These are phyloP conservation scores for Notechis scutatus DNA, from an alignment of 2,113 vertebrate genomes.

Conservation along the genomic window DNA sequence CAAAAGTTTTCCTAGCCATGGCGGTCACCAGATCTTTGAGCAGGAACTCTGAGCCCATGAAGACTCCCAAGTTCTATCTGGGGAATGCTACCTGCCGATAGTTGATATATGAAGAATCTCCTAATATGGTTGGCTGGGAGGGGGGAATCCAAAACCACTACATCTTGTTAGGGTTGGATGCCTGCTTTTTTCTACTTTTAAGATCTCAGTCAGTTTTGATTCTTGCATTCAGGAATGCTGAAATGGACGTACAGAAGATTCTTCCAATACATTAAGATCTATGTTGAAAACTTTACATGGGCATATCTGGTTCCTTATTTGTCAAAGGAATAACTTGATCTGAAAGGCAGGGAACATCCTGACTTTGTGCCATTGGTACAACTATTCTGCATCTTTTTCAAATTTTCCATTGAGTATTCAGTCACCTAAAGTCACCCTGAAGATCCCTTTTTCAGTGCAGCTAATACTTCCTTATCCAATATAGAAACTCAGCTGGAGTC, in stretches of 20 bases:
- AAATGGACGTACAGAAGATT: not conserved
- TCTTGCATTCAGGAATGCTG: not conserved
- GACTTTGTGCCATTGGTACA: not conserved
- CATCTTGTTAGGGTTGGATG: not conserved
- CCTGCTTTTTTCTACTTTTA: not conserved
- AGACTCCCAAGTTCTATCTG: not conserved
- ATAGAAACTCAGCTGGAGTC: not conserved
- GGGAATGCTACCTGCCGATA: not conserved
- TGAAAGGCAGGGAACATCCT: not conserved
- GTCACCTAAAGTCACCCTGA: not conserved
- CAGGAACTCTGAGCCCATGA: not conserved
- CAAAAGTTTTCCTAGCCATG: not conserved
- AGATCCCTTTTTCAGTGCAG: not conserved
- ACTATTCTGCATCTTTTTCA: not conserved
- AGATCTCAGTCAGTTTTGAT: not conserved
- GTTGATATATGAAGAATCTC: not conserved
- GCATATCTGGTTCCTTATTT: not conserved
- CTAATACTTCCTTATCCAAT: not conserved
- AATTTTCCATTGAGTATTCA: not conserved
- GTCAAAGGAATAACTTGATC: not conserved
- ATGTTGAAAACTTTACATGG: not conserved
- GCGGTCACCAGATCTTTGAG: not conserved
- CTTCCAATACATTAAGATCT: not conserved
- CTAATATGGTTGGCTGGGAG: not conserved
- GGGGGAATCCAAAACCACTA: not conserved